A percentile compares a stretch with the other conserved stretches of the same genome.
Evolutionary conservation across 2,888 invertebrate species (phyloP).

Genomic region (Diadegma fenestrale): DNA sequence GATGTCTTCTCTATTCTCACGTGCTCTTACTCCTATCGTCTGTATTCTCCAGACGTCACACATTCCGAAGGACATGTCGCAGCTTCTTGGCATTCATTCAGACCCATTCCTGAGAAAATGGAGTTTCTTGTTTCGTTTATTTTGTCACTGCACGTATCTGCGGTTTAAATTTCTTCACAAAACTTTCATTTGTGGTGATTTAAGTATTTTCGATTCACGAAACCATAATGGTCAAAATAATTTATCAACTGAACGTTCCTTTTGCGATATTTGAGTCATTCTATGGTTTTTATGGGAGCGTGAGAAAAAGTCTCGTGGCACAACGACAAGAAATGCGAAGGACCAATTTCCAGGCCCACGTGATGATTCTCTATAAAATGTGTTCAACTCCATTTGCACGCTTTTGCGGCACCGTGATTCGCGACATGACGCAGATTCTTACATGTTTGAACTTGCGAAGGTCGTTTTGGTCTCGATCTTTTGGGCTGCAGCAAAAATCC

Average conservation of each 20-base stretch:
- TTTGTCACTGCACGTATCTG: neutral
- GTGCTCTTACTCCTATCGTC: neutral
- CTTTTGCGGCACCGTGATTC: neutral
- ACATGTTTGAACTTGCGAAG: neutral
- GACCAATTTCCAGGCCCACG: neutral
- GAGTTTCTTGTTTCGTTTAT: neutral
- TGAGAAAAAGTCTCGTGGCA: neutral
- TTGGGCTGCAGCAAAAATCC: neutral
- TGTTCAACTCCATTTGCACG: neutral
- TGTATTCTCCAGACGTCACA: neutral
- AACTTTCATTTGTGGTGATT: too few species aligned
- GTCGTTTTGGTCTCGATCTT: neutral
- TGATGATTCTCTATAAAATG: neutral
- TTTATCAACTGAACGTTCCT: too few species aligned
- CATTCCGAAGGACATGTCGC: neutral
- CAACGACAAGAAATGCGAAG: too few species aligned
- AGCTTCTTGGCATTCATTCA: neutral
- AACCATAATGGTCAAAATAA: too few species aligned
- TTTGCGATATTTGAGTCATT: too few species aligned
- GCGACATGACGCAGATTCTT: neutral
- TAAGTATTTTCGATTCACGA: too few species aligned
- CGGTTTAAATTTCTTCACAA: neutral
- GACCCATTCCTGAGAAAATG: neutral
- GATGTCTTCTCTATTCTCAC: neutral
- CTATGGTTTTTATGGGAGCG: neutral